phyloP scores from a whole-genome alignment of 2,888 invertebrate genomes.

The Hyposoter dolosus region DNA sequence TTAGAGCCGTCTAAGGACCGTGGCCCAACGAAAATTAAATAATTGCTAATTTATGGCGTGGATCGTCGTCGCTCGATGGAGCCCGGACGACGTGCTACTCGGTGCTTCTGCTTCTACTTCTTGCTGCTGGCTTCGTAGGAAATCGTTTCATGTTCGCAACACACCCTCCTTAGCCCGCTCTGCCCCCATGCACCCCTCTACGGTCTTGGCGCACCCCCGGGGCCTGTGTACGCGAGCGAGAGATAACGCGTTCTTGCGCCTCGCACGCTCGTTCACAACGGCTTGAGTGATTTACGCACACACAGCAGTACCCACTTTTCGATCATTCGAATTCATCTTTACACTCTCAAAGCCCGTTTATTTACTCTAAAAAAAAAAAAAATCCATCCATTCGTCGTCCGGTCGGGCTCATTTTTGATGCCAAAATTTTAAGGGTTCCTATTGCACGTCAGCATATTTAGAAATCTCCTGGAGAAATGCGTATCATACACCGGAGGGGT shows the following conservation, averaged over 20 bases:
- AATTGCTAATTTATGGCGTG: conserved; percentile 85
- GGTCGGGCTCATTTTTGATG: conserved; percentile 14
- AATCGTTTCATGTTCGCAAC: conserved; percentile 66
- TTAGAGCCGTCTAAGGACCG: conserved; percentile 85
- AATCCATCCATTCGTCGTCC: conserved; percentile 9
- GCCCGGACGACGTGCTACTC: conserved; percentile 75
- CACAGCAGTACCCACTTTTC: conserved; percentile 58
- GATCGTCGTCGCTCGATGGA: conserved; percentile 80
- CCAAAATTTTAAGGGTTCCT: conserved; percentile 21
- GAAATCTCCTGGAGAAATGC: conserved; percentile 1
- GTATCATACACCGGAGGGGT: background rate
- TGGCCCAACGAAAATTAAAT: conserved; percentile 85
- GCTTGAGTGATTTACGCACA: conserved; percentile 61
- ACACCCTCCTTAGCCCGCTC: conserved; percentile 64
- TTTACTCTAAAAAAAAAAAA: background rate
- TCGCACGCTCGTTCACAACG: conserved; percentile 65
- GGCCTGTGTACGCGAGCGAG: conserved; percentile 70
- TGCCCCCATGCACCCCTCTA: conserved; percentile 34
- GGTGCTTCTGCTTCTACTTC: conserved; percentile 62
- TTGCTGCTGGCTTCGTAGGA: conserved; percentile 54
- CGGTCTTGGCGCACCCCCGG: conserved; percentile 63
- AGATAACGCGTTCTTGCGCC: conserved; percentile 74
- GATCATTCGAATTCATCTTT: conserved; percentile 65
- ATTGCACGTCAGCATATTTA: conserved; percentile 16
- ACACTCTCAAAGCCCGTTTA: conserved; percentile 54